Base-by-base conservation (phyloP, 2,113 vertebrate species). In the Pelvicachromis taeniatus region DNA sequence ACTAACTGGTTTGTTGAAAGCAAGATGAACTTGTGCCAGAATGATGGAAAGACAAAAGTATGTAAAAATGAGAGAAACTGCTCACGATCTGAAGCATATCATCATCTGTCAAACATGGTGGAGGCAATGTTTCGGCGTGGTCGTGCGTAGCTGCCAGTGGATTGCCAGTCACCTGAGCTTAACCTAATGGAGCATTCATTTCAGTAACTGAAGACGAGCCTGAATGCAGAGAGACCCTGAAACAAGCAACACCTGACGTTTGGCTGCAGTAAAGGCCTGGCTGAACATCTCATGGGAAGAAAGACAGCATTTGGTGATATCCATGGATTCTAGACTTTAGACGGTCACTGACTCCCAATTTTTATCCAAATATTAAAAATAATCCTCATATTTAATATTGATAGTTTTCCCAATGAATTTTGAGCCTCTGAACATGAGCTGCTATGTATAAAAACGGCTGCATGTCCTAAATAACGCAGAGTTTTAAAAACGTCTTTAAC, bases 101-200 rank as follows among this genome's bases (percentile, higher is more conserved):
- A 21, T 21, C 35, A 1, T 38, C 59, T 65, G 59, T 65, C 59
- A 65, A 68, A 42, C 35, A 68, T 9, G 63, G 35, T 42, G 19
- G n/a, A 23, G 0, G n/a, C 63, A 68, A 16, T 9, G 63, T 68
- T 40, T 40, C 1, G 35, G 0, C 0, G n/a, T 23, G 63, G 2
- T 21, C 4, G 5, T 13, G 35, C 42, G 42, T 68, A 14, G 35
- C 9, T 68, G 38, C 38, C 63, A 16, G 35, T 23, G n/a, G n/a
- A 68, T 42, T 1, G 21, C 50, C 42, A 73, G 68, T 73, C 42
- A 48, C 16, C 14, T 73, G 42, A 73, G 48, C 23, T 73, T 29
- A 73, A 29, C 42, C 42, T 48, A 50, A 73, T 7, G 45, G 16
- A 31, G 9, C 68, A 73, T 26, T 7, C 9, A 9, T 48, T 48